phyloP scores from a whole-genome alignment of 2,888 invertebrate genomes.

The Cylloceria caligata region DNA sequence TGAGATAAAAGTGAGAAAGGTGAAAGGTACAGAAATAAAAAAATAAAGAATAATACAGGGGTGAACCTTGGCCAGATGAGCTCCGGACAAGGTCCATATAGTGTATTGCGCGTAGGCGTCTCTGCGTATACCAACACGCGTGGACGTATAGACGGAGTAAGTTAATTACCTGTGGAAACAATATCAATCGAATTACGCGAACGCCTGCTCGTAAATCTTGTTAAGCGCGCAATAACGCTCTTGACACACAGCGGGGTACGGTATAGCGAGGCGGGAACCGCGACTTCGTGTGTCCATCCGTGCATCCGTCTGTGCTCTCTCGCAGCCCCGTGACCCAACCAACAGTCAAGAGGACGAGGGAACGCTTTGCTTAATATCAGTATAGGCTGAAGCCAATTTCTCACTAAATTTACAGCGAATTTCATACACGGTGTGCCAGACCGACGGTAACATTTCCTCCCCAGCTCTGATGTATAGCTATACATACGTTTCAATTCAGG shows the following conservation, averaged over 20 bases:
- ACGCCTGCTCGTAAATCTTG: constrained; percentile 73
- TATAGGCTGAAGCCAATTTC: constrained; percentile 57
- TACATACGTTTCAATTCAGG: no score
- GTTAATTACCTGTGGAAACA: constrained; percentile 77
- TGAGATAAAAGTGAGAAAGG: not conserved
- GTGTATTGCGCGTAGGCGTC: constrained; percentile 34
- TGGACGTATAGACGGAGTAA: constrained; percentile 61
- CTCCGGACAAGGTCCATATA: not conserved
- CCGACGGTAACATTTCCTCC: not conserved
- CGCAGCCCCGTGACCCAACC: constrained; percentile 40
- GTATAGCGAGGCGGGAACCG: constrained; percentile 7
- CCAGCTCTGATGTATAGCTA: no score
- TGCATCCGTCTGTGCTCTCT: constrained; percentile 54
- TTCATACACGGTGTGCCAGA: constrained; percentile 14
- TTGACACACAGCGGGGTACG: constrained; percentile 58
- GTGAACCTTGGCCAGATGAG: not conserved
- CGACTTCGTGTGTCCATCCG: constrained; percentile 59
- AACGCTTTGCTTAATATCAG: constrained; percentile 56
- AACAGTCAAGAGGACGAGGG: constrained; percentile 20
- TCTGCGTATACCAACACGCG: constrained; percentile 14
- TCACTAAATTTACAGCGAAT: constrained; percentile 59
- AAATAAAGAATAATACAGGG: not conserved
- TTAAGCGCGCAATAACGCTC: constrained; percentile 71
- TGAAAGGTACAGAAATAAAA: not conserved
- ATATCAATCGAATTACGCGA: constrained; percentile 77